Percentiles rank a stretch among this genome's conserved stretches.
phyloP scores from a whole-genome alignment of 2,113 vertebrate species.

The Peromyscus leucopus region DNA sequence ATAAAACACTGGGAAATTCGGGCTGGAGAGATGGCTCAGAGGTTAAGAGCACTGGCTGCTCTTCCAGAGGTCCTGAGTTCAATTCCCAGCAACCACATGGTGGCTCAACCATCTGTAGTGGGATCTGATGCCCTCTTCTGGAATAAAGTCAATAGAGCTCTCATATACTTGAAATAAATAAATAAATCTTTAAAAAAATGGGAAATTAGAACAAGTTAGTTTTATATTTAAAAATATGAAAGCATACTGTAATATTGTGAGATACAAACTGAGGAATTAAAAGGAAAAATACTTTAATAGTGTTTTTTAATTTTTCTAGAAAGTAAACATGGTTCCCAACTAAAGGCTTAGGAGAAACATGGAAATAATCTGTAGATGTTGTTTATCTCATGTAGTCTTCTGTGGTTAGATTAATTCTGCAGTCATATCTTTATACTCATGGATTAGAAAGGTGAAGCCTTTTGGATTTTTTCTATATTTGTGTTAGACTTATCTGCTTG shows the following conservation, averaged over 20 bases:
- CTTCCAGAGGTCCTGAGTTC: neutral
- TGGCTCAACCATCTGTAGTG: neutral
- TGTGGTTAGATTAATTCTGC: slow-evolving; percentile 7
- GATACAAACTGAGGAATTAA: slow-evolving; percentile 21
- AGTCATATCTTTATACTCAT: slow-evolving; percentile 20
- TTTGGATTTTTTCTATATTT: slow-evolving; percentile 51
- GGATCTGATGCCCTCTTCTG: neutral
- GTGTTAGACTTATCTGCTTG: neutral
- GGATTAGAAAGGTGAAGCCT: slow-evolving; percentile 13
- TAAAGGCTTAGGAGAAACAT: slow-evolving; percentile 38
- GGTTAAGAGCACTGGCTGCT: neutral
- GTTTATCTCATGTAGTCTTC: neutral
- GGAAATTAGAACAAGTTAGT: slow-evolving; percentile 37
- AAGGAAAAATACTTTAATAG: slow-evolving; percentile 49
- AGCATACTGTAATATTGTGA: slow-evolving; percentile 54
- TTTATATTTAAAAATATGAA: slow-evolving; percentile 54
- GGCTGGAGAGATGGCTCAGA: neutral
- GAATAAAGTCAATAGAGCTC: neutral
- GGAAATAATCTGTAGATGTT: slow-evolving; percentile 23
- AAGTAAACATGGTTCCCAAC: slow-evolving; percentile 13
- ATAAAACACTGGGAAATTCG: slow-evolving; percentile 6
- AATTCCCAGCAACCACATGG: neutral
- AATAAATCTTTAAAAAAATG: neutral
- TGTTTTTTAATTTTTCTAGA: slow-evolving; percentile 51
- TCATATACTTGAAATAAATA: neutral